Conservation (phyloP, 2,797 vertebrate species). For the Hypotaenidia okinawae region DNA sequence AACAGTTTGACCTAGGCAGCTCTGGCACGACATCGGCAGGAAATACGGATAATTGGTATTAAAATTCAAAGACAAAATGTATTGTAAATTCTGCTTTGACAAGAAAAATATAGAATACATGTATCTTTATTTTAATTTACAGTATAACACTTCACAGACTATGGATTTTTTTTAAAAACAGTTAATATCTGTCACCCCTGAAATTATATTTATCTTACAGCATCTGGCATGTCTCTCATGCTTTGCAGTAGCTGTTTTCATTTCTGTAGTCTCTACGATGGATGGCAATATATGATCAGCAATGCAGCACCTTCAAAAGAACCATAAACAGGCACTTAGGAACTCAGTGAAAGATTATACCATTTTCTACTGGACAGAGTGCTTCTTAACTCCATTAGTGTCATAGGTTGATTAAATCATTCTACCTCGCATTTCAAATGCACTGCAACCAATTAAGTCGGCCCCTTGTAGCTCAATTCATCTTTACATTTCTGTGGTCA, state of each 20-base stretch:
- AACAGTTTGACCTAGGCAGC: neutral
- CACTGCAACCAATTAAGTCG: conserved; percentile 70
- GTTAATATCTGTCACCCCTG: neutral
- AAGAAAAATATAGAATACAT: neutral
- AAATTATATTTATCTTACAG: neutral
- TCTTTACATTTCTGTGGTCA: conserved; percentile 57
- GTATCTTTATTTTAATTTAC: neutral
- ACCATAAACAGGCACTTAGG: conserved; percentile 59
- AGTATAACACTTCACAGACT: neutral
- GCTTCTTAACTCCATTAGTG: conserved; percentile 71
- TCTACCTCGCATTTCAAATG: conserved; percentile 63
- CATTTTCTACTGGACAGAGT: conserved; percentile 67
- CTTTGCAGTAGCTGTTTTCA: neutral
- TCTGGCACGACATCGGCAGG: neutral
- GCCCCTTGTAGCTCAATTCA: conserved; percentile 35
- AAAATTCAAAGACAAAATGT: neutral
- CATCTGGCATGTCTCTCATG: neutral
- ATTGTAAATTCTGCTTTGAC: neutral
- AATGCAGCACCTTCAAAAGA: conserved; percentile 8
- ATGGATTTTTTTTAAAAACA: neutral
- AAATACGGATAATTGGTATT: neutral
- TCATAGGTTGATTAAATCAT: conserved; percentile 70
- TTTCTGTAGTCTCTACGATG: neutral
- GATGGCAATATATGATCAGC: conserved; percentile 20
- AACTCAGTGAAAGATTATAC: conserved; percentile 49